Base-by-base conservation (phyloP, 1,140 invertebrate species). In the Drosophila kurseongensis region DNA sequence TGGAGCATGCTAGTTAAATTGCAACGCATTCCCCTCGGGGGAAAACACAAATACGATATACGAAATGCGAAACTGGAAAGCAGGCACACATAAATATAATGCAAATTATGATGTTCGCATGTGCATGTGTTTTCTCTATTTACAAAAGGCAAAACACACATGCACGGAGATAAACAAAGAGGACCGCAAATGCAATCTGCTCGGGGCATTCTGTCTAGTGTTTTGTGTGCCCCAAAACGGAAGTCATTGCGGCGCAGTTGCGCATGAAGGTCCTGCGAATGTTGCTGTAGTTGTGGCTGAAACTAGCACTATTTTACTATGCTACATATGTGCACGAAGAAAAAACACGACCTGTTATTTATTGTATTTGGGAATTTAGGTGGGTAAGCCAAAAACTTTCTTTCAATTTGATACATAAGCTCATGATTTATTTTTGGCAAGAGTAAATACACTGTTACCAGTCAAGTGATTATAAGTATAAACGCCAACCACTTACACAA, bases 131-230 rank as follows among this genome's bases (percentile, higher is more conserved):
- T 60, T 59, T 60, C 44, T 72, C 61, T 77, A 73, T 84, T 84
- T 80, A 80, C 72, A 78, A 68, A 68, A 81, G 63, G 69, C 36
- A 38, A 56, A 47, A 60, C 16, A 54, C 51, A 59, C 62, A 71
- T 54, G 48, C 66, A 32, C 65, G 6, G 29, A 71, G 67, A 69
- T 71, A 75, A 75, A 75, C 72, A 76, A 76, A 61, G 50, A 8
- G 71, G 45, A 89, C 84, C 83, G 67, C 84, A 88, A 84, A 84
- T 88, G 84, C 73, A 84, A 84, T 88, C 84, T 88, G 73, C 76
- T 76, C 54, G 36, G 40, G 50, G 59, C 23, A 32, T 58, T 61
- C 45, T 66, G 61, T 80, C 60, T 75, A 50, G 41, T 59, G 55
- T 58, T 75, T 65, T 80, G 47, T 66, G 16, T 77, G 56, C 62